Evolutionary conservation across 2,113 vertebrate species (phyloP), one percentile per base, ranked within the genome.

Genomic region (Ia io): DNA sequence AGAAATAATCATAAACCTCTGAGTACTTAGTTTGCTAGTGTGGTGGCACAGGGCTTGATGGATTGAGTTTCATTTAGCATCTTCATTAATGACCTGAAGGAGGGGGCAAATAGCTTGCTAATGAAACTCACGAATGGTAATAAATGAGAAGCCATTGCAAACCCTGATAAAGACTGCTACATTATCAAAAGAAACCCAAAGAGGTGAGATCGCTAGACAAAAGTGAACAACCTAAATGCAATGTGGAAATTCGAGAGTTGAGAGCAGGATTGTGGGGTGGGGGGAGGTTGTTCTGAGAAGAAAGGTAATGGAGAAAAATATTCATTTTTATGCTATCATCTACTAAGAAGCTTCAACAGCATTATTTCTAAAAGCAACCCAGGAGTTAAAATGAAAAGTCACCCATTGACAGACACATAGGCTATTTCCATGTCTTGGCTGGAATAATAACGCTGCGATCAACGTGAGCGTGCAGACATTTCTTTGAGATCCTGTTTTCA

Each of bases 1-100:
- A 96, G 94, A 79, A 95, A 96, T 97, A 96, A 97, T 97, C 96
- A 96, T 94, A 96, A 96, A 95, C 88, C 91, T 95, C 94, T 94
- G 65, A 96, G 95, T 94, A 77, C 74, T 65, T 77, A 59, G 91
- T 94, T 92, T 96, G 95, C 90, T 87, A 86, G 85, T 25, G 51
- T 76, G 87, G 82, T 70, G 47, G 83, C 94, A 88, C 25, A 87
- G 83, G 88, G 76, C 92, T 85, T 94, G 95, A 93, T 77, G 32
- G 89, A 85, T 53, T 92, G 79, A 84, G 70, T 95, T 96, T 96
- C 94, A 95, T 95, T 96, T 96, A 97, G 94, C 93, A 89, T 93
- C 95, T 97, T 97, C 93, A 95, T 97, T 97, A 98, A 96, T 96
- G 77, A 92, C 93, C 89, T 88, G 89, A 93, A 95, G 94, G 84